These are phyloP conservation scores for Leptopilina drosophilae DNA, from an alignment of 2,888 invertebrate genomes.

Conservation along the genomic window DNA sequence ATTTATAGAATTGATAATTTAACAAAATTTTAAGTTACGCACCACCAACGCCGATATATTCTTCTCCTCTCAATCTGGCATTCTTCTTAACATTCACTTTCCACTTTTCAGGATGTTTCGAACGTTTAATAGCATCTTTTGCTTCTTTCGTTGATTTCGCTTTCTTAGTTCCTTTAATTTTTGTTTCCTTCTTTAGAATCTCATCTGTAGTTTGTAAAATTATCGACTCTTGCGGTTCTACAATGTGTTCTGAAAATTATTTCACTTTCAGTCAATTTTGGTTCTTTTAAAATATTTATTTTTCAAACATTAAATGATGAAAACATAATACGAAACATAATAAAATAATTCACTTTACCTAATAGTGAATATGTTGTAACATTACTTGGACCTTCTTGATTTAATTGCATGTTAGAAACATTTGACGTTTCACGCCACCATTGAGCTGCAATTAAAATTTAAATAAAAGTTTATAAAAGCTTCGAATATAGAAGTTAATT, in stretches of 20 bases:
- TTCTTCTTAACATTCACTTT: constrained; percentile 68
- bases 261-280: too few relatives aligned
- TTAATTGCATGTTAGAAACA: not conserved
- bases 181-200: constrained; percentile 19
- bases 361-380: constrained; percentile 4
- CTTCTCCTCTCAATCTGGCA: constrained; percentile 64
- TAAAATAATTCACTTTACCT: not conserved
- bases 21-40: constrained; percentile 46
- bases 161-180: not conserved
- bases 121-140: constrained; percentile 50
- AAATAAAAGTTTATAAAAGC: not conserved
- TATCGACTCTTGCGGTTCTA: not conserved
- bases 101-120: constrained; percentile 65
- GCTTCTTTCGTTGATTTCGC: not conserved
- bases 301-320: too few relatives aligned
- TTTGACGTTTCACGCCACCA: constrained; percentile 20
- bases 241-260: not conserved
- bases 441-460: constrained; percentile 12
- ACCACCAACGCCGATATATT: constrained; percentile 65
- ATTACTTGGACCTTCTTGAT: constrained; percentile 16
- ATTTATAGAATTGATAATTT: not conserved
- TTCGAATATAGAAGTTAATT: not conserved
- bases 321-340: too few relatives aligned
- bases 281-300: too few relatives aligned
- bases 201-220: constrained; percentile 11